Evolutionary conservation across 2,113 vertebrate species (phyloP).

Genomic region (Nycticorax nycticorax): DNA sequence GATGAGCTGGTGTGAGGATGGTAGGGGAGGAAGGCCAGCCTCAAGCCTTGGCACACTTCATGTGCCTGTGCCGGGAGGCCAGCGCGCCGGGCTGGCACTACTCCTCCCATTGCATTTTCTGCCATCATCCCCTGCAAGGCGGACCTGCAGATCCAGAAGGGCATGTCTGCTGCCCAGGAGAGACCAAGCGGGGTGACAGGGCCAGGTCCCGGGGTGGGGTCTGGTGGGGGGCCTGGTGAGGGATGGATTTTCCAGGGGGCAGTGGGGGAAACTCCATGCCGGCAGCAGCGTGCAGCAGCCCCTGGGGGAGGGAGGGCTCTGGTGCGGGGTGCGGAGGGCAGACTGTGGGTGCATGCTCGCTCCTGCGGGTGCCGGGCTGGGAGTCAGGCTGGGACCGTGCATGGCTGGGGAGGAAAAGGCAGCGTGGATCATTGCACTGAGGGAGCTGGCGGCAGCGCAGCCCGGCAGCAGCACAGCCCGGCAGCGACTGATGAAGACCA

Average conservation of each 20-base stretch:
- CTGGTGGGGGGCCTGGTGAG: not conserved
- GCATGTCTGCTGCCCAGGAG: not conserved
- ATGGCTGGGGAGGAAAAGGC: not conserved
- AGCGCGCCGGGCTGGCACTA: rapidly evolving
- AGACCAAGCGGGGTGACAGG: no score
- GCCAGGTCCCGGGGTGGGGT: not conserved
- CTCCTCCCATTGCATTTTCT: not conserved
- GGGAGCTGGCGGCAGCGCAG: not conserved
- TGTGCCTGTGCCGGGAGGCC: not conserved
- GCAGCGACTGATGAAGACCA: not conserved
- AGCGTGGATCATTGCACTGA: rapidly evolving
- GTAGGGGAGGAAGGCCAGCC: not conserved
- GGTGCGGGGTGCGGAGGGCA: not conserved
- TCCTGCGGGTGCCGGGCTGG: not conserved
- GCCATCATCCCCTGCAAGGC: not conserved
- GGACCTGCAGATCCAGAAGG: not conserved
- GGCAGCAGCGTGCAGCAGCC: not conserved
- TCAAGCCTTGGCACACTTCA: no score
- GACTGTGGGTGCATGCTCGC: not conserved
- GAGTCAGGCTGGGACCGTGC: not conserved
- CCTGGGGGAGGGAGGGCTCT: no score
- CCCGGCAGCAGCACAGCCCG: not conserved
- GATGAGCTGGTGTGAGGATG: not conserved
- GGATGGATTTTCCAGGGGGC: not conserved
- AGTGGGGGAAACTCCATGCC: not conserved